A percentile compares a stretch with the other conserved stretches of the same genome.
phyloP scores from a whole-genome alignment of 2,113 vertebrate species.

The Ranitomeya imitator region DNA sequence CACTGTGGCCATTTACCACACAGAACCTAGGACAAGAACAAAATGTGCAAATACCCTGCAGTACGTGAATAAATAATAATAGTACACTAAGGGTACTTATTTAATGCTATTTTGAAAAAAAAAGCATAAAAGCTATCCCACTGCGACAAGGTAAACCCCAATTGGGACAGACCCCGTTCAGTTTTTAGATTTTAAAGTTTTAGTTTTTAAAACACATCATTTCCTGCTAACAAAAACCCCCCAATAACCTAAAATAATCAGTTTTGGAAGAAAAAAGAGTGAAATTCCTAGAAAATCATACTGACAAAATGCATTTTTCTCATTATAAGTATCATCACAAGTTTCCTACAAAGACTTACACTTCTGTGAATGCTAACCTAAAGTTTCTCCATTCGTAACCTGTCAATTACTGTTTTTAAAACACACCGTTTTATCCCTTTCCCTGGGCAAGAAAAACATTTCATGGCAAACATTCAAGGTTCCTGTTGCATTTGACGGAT shows the following conservation, averaged over 20 bases:
- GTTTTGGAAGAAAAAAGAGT: background rate
- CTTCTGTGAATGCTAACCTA: background rate
- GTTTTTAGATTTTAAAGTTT: no score
- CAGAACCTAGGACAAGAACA: no score
- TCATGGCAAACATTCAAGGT: constrained; percentile 2
- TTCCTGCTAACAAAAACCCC: background rate
- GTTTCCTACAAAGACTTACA: background rate
- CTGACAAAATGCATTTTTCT: background rate
- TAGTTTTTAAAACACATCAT: background rate
- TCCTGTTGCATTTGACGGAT: constrained; percentile 16
- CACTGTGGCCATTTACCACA: no score
- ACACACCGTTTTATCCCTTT: background rate
- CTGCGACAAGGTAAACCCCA: no score
- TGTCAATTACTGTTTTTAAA: background rate
- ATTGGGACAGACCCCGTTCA: no score
- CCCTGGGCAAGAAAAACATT: background rate
- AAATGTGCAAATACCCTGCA: no score
- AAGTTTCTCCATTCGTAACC: background rate
- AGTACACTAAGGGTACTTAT: no score
- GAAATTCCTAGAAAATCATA: background rate
- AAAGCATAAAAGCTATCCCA: no score
- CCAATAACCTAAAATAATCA: background rate
- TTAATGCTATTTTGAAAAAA: no score
- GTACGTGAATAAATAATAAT: no score
- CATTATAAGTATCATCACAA: background rate